Percentiles rank a stretch among this genome's conserved stretches.
Conservation (phyloP, 2,797 vertebrate genomes). For the Threskiornis aethiopicus region DNA sequence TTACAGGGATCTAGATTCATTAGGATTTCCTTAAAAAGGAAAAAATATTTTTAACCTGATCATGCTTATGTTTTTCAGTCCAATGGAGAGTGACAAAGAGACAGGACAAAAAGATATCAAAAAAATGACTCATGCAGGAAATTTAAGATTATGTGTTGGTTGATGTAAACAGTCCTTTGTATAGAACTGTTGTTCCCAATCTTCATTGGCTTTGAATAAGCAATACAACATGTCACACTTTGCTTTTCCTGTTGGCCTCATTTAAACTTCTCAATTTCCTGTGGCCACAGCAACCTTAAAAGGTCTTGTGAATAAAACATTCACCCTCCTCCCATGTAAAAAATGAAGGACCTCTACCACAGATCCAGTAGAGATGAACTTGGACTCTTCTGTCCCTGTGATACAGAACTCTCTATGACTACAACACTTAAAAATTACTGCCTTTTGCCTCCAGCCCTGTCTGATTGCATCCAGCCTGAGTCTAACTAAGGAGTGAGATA, state of each 20-base stretch:
- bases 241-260: slow-evolving; percentile 18
- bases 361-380: background rate
- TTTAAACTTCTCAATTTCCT: slow-evolving; percentile 35
- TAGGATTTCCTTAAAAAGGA: background rate
- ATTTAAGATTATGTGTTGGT: background rate
- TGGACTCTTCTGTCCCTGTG: background rate
- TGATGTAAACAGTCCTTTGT: slow-evolving; percentile 21
- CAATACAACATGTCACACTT: background rate
- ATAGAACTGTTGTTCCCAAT: background rate
- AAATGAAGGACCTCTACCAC: background rate
- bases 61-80: background rate
- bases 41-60: background rate
- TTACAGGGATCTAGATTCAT: background rate
- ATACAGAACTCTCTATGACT: background rate
- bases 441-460: background rate
- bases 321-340: background rate
- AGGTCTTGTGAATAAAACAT: background rate
- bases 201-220: background rate
- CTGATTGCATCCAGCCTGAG: background rate
- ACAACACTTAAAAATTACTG: background rate
- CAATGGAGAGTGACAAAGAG: background rate
- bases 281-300: background rate
- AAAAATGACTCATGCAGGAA: slow-evolving; percentile 15
- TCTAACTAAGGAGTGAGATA: background rate
- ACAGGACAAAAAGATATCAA: slow-evolving; percentile 13